Conservation (phyloP, 2,113 vertebrate species). For the Pachyramphus minor region DNA sequence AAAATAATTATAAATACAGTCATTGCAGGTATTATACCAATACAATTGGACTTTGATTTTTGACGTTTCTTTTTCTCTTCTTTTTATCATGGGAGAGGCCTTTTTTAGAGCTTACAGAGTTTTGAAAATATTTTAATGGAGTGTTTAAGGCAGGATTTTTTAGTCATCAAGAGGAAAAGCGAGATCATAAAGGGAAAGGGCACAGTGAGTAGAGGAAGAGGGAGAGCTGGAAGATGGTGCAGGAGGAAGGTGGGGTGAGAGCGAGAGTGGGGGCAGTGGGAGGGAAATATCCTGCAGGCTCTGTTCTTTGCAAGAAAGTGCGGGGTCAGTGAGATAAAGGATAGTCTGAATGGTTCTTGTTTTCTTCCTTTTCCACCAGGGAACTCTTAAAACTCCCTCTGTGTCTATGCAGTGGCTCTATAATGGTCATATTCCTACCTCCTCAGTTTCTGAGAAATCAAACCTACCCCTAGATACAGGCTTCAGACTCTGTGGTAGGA, state of each 20-base stretch:
- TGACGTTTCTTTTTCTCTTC: neutral
- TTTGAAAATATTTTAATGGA: neutral
- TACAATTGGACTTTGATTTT: neutral
- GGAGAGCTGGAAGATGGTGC: neutral
- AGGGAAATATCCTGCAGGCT: neutral
- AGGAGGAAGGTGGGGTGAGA: neutral
- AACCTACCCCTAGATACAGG: neutral
- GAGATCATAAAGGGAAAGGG: neutral
- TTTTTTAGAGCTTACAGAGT: neutral
- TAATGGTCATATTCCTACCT: neutral
- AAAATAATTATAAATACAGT: neutral
- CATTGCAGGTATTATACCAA: neutral
- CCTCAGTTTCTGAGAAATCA: neutral
- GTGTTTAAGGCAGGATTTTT: neutral
- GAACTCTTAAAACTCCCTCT: neutral
- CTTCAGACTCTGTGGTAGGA: neutral
- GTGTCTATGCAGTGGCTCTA: neutral
- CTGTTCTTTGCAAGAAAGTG: neutral
- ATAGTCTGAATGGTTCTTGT: neutral
- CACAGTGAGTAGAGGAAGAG: neutral
- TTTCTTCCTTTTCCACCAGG: neutral
- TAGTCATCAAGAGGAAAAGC: neutral
- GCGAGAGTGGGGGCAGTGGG: neutral
- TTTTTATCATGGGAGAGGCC: neutral
- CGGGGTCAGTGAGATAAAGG: neutral